Evolutionary conservation across 2,888 invertebrate species (phyloP), one percentile per base, ranked within the genome.

Genomic region (Periphyllus acericola): DNA sequence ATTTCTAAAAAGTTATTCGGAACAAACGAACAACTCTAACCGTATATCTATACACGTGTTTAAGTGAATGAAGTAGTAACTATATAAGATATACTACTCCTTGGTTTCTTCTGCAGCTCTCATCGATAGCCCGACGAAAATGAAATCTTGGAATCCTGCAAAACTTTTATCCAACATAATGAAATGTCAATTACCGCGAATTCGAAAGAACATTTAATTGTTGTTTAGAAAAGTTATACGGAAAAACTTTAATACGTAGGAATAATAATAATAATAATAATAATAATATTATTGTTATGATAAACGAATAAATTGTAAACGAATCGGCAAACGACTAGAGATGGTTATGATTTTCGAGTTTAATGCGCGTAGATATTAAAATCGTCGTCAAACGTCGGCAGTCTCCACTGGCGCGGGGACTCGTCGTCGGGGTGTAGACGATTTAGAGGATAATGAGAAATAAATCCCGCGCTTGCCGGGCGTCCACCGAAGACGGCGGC

Each of bases 371-470:
- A 36, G 8, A 29, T 46, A 46, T 46, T 46, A 40, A 66, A 66
- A 66, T 80, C 29, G 29, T 68, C 29, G 40, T 40, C 36, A 80
- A 80, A 80, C 36, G 36, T 80, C 66, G 29, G 29, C 29, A n/a
- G 29, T 19, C 9, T 0, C 19, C 55, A 32, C 25, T 34, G 11
- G 55, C 4, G 14, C 17, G 46, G 17, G n/a, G 55, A 11, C 14
- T 21, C 4, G 34, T 25, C 3, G 25, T 8, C 25, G 66, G 1
- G 36, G 2, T 36, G 21, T 6, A 4, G 1, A 4, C 36, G 32
- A 66, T 66, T 83, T 66, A 82, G 21, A 60, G 40, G 85, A 68
- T 71, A 86, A 86, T 86, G 79, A 86, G 79, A 80, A 72, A 86
- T 60, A 86, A 80, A 86, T 66, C 52, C 55, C 29, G 29, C 29